Evolutionary conservation across 2,797 vertebrate genomes (phyloP), one percentile per base, ranked within the genome.

Genomic region (Euthynnus affinis): DNA sequence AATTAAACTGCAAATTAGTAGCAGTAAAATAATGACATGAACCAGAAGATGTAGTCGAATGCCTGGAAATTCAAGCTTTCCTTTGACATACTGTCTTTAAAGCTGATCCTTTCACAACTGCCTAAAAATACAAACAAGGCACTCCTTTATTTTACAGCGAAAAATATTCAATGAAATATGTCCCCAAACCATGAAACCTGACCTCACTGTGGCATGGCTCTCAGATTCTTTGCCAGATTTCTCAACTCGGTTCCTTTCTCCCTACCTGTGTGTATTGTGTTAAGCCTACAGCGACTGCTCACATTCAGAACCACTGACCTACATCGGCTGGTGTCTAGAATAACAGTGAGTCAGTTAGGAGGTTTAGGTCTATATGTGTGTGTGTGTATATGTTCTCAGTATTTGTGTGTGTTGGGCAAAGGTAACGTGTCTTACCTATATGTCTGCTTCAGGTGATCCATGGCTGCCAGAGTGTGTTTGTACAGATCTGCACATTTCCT

Each of bases 221-320:
- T 44, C 65, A 57, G 53, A 76, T 65, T 87, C 52, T 60, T 56
- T 71, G 51, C 59, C 61, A 78, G 51, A 79, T 82, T 67, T 85
- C 46, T 61, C 27, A 23, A 62, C 60, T 42, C 20, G 20, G 29
- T 62, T 79, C 46, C 40, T 25, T 42, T 25, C 69, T 67, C 34
- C 58, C 14, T 76, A 71, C 67, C 71, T 81, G 75, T 73, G 64
- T 71, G 74, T 75, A 53, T 87, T 82, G 64, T 79, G 78, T 80
- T 80, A 78, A 87, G 62, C 71, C 48, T 73, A 70, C 72, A 78
- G 62, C 77, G 76, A 75, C 82, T 85, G 67, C 83, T 83, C 68
- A 69, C 72, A 84, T 87, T 86, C 71, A 85, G 78, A 79, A 78
- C 82, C 71, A 71, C 1, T 83, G 83, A 87, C 89, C 83, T 86